Evolutionary conservation across 2,113 vertebrate species (phyloP).

Genomic region (Hippocampus mohnikei): DNA sequence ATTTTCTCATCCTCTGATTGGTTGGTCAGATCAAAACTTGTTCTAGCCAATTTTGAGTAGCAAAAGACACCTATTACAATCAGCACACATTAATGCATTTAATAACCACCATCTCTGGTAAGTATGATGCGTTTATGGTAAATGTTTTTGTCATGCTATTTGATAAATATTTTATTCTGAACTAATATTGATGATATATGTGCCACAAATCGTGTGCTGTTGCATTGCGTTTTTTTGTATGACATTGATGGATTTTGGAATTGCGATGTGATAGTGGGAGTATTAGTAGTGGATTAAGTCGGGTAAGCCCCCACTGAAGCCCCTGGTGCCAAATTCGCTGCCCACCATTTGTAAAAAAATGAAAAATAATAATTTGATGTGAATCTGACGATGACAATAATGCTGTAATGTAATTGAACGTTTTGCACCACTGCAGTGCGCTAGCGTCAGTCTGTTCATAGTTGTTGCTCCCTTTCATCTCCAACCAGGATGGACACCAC

Average conservation of each 20-base stretch:
- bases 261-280: neutral
- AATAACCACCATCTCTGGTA: too few relatives aligned
- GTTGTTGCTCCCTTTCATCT: slow-evolving; percentile 13
- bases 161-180: too few relatives aligned
- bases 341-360: neutral
- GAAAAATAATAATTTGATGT: neutral
- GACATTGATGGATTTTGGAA: neutral
- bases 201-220: too few relatives aligned
- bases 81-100: too few relatives aligned
- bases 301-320: neutral
- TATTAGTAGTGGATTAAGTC: neutral
- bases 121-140: too few relatives aligned
- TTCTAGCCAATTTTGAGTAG: too few relatives aligned
- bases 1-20: too few relatives aligned
- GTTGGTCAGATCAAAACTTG: too few relatives aligned
- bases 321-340: neutral
- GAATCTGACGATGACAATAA: neutral
- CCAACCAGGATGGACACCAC: slow-evolving; percentile 91
- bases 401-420: neutral
- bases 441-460: slow-evolving; percentile 2
- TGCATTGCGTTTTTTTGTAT: neutral
- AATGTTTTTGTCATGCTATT: too few relatives aligned
- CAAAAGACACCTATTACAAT: too few relatives aligned
- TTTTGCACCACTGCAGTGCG: neutral
- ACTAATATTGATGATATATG: too few relatives aligned